Percentiles rank a stretch among this genome's conserved stretches.
Conservation (phyloP, 2,113 vertebrate species). For the Saguinus midas region DNA sequence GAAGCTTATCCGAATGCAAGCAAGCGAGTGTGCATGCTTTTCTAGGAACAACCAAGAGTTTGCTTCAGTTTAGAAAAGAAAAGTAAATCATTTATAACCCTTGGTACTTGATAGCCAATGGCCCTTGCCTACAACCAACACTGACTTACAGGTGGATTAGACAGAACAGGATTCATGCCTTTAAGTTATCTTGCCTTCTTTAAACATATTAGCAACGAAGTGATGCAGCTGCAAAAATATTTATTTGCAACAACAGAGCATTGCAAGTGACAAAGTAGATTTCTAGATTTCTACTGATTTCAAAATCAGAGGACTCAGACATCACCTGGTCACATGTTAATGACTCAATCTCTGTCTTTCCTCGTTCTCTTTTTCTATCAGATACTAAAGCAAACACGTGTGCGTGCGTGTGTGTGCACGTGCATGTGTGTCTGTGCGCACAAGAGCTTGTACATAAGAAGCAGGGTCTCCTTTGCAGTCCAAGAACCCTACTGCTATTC, state of each 20-base stretch:
- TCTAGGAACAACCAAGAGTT: background rate
- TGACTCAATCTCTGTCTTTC: background rate
- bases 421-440: too few species aligned
- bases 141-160: background rate
- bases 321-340: background rate
- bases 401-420: too few species aligned
- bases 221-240: background rate
- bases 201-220: background rate
- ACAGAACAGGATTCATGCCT: background rate
- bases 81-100: background rate
- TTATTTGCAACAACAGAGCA: background rate
- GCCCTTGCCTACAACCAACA: background rate
- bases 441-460: rapidly evolving
- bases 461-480: background rate
- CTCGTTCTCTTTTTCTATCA: background rate
- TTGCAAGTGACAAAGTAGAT: background rate
- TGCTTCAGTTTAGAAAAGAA: background rate
- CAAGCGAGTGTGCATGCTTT: background rate
- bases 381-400: background rate
- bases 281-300: background rate
- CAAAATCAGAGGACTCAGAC: background rate
- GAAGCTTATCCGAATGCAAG: background rate
- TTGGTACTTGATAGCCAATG: background rate
- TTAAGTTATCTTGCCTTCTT: background rate
- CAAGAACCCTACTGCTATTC: background rate